phyloP scores from a whole-genome alignment of 2,888 invertebrate genomes.

The Callyntrura sp. region DNA sequence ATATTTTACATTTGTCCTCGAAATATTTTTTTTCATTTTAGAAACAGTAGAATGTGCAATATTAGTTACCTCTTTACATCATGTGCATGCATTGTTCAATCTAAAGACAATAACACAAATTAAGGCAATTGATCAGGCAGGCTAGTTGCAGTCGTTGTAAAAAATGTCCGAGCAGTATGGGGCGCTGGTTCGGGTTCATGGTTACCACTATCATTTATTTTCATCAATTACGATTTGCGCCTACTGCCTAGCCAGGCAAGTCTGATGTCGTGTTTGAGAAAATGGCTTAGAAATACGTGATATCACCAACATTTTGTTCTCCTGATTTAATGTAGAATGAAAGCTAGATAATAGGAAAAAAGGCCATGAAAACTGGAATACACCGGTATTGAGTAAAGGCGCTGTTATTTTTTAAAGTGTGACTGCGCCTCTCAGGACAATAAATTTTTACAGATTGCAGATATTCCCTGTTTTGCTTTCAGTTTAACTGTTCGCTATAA shows the following conservation, averaged over 20 bases:
- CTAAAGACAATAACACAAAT: no score
- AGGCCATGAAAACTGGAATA: neutral
- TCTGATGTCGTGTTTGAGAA: neutral
- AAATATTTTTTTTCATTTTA: neutral
- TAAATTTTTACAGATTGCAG: neutral
- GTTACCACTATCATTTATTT: neutral
- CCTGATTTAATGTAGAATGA: neutral
- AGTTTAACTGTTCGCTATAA: conserved; percentile 14
- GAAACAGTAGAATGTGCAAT: no score
- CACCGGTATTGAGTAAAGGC: neutral
- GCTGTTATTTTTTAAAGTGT: neutral
- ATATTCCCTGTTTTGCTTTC: neutral
- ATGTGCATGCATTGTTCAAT: no score
- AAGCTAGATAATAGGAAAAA: neutral
- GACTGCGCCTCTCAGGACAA: neutral
- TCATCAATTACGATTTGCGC: conserved; percentile 8
- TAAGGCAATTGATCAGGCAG: neutral
- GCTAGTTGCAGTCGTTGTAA: neutral
- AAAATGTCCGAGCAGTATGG: neutral
- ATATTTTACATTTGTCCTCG: neutral
- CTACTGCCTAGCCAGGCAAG: neutral
- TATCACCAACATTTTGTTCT: no score
- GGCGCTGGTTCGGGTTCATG: conserved; percentile 16
- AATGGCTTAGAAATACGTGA: no score
- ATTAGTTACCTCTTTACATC: no score